phyloP scores from a whole-genome alignment of 2,888 invertebrate genomes.

The Lasioglossum marginatum region DNA sequence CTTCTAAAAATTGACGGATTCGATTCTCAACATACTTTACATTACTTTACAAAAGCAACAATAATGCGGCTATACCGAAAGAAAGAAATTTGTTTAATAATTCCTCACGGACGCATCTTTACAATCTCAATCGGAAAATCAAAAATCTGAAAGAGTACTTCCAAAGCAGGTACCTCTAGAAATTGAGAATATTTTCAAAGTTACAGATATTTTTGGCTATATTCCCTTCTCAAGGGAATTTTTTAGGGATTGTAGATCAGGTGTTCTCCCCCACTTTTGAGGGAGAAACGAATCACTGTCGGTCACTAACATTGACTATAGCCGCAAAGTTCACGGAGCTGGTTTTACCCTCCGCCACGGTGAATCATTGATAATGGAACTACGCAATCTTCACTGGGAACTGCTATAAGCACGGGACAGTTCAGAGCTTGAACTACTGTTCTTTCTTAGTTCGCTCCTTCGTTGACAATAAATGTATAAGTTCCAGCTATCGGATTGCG shows the following conservation, averaged over 20 bases:
- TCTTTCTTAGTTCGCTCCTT: not conserved
- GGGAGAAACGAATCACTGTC: slow-evolving; percentile 45
- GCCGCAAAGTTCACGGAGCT: slow-evolving; percentile 48
- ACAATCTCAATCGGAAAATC: no score
- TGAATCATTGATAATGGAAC: slow-evolving; percentile 65
- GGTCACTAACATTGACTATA: slow-evolving; percentile 61
- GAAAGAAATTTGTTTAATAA: no score
- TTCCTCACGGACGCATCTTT: no score
- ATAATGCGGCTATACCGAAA: no score
- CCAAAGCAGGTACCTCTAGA: no score
- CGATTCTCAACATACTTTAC: no score
- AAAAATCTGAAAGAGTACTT: no score
- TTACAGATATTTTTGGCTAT: no score
- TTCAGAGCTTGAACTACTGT: not conserved
- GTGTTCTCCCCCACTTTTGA: not conserved
- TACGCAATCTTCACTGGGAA: slow-evolving; percentile 49
- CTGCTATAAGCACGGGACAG: slow-evolving; percentile 32
- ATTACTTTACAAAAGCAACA: no score
- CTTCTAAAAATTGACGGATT: not conserved
- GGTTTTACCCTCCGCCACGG: slow-evolving; percentile 13
- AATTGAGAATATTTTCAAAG: not conserved
- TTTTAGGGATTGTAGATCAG: not conserved
- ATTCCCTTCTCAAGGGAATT: not conserved
- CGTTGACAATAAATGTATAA: slow-evolving; percentile 22
- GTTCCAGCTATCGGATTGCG: slow-evolving; percentile 26